Evolutionary conservation across 2,113 vertebrate genomes (phyloP).

Genomic region (Danionella cerebrum): DNA sequence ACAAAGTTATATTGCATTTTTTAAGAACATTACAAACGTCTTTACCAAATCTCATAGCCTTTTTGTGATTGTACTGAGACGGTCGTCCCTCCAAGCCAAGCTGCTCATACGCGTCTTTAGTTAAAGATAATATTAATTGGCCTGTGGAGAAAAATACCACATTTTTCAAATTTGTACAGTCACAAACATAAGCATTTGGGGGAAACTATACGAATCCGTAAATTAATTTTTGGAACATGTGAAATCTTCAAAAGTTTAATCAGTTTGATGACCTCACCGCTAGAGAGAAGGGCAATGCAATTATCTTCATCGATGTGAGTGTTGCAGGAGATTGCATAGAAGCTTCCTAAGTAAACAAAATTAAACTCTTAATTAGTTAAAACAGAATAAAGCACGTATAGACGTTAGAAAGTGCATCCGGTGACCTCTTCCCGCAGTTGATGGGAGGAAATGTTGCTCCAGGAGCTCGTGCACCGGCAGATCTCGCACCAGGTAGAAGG

Average conservation of each 20-base stretch:
- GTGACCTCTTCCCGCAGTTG: constrained; percentile 76
- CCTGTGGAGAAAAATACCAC: constrained; percentile 61
- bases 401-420: not conserved
- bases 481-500: constrained; percentile 75
- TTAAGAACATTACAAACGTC: too few relatives aligned
- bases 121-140: constrained; percentile 79
- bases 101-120: constrained; percentile 87
- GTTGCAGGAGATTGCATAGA: constrained; percentile 73
- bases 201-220: not conserved
- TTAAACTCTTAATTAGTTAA: too few relatives aligned
- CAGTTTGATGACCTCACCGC: too few relatives aligned
- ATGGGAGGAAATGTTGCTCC: constrained; percentile 65
- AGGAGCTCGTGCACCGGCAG: constrained; percentile 70
- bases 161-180: too few relatives aligned
- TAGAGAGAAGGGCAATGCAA: constrained; percentile 71
- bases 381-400: not conserved
- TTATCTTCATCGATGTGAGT: constrained; percentile 86
- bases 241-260: too few relatives aligned
- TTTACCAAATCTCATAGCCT: constrained; percentile 74
- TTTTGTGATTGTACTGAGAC: constrained; percentile 74
- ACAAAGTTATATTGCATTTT: too few relatives aligned
- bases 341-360: constrained; percentile 60
- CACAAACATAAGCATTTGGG: too few relatives aligned
- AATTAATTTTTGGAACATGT: too few relatives aligned
- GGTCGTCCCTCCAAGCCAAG: constrained; percentile 80